Evolutionary conservation across 2,113 vertebrate genomes (phyloP), one percentile per base, ranked within the genome.

Genomic region (Paedocypris sp.): DNA sequence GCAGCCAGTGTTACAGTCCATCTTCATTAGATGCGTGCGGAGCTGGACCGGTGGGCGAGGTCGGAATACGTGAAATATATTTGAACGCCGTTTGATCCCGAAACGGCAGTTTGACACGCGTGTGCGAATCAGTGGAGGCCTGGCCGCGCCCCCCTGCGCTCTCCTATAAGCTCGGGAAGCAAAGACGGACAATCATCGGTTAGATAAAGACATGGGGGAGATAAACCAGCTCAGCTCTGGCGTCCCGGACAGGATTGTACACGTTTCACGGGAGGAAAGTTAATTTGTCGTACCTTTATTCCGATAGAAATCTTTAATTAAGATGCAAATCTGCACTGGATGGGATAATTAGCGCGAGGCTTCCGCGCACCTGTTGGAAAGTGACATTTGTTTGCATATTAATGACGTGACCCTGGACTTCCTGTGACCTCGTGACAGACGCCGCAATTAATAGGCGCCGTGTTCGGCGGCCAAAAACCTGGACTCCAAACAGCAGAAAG

Each of bases 251-350:
- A 51, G 22, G 22, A 28, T 61, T 49, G 28, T 19, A 28, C 2
- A 41, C 9, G 19, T 33, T 43, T 6, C 32, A 60, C 20, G 38
- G 4, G 31, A 13, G n/a, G 50, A 53, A 62, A 59, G 32, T 28
- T 43, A 41, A 2, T 13, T 12, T 20, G 59, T 63, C 35, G 51
- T 61, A 75, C 73, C 56, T 75, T 63, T 57, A 62, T 51, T 60
- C 60, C 67, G 75, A 77, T 73, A 73, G 41, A 71, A 54, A 77
- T 75, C 75, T 77, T 77, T 77, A 77, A 77, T 77, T 77, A 75
- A 71, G 73, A 77, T 77, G 60, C 62, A 69, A 71, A 75, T 71
- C 73, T 73, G 36, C 53, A 64, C 66, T 60, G 71, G 75, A 75
- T 77, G 73, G 70, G 73, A 67, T 71, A 75, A 77, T 71, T 77